Percentiles rank a stretch among this genome's conserved stretches.
These are phyloP conservation scores for Phoeniculus purpureus DNA, from an alignment of 2,797 vertebrate genomes.

Conservation along the genomic window DNA sequence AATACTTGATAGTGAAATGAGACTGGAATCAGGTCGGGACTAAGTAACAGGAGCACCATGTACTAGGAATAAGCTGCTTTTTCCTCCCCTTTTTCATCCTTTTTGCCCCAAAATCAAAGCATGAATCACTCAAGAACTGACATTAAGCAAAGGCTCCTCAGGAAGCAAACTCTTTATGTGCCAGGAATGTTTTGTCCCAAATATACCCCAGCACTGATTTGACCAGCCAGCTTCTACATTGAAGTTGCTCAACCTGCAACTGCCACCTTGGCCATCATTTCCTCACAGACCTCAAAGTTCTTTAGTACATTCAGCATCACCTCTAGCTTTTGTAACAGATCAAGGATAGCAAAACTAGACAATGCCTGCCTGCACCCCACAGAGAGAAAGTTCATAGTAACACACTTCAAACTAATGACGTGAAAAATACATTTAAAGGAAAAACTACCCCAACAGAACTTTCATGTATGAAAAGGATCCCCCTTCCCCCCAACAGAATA, in stretches of 20 bases:
- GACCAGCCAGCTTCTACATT: fast-evolving
- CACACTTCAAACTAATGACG: not conserved
- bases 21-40: not conserved
- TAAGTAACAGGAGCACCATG: not conserved
- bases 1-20: not conserved
- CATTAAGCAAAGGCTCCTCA: not conserved
- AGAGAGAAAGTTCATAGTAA: not conserved
- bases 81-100: not conserved
- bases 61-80: not conserved
- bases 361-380: not conserved
- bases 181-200: not conserved
- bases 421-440: not conserved
- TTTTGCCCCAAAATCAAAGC: not conserved
- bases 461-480: not conserved
- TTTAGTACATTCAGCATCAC: not conserved
- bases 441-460: not conserved
- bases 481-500: not conserved
- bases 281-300: not conserved
- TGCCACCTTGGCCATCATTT: fast-evolving
- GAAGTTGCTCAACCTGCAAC: not conserved
- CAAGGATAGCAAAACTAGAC: not conserved
- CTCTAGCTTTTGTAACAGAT: not conserved
- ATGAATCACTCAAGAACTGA: not conserved
- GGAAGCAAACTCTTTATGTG: not conserved
- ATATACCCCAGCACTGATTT: fast-evolving